Conservation (phyloP, 2,797 vertebrate species). For the Aulostomus chinensis region DNA sequence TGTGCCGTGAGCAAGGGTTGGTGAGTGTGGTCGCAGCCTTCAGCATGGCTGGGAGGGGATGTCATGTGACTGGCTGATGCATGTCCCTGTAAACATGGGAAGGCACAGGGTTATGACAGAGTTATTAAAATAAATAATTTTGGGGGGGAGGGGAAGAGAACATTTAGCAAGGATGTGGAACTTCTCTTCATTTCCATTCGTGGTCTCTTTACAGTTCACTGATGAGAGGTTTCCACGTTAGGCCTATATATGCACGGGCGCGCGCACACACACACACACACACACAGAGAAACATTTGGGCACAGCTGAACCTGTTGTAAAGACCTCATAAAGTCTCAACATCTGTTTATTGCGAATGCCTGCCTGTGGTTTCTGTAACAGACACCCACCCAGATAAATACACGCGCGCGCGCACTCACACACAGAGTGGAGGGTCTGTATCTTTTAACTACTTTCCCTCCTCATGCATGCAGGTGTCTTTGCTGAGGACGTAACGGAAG, state of each 20-base stretch:
- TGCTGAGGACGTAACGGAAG: too few relatives aligned
- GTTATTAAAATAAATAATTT: constrained; percentile 1
- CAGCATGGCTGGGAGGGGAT: too few relatives aligned
- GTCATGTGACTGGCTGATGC: too few relatives aligned
- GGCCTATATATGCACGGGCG: constrained; percentile 11
- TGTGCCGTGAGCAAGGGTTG: too few relatives aligned
- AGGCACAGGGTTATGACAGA: not conserved
- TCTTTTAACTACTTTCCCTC: constrained; percentile 24
- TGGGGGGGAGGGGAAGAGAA: too few relatives aligned
- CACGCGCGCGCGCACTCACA: constrained; percentile 18
- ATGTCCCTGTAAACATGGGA: too few relatives aligned
- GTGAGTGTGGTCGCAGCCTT: too few relatives aligned
- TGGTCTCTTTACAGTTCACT: constrained; percentile 23
- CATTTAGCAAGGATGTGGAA: constrained; percentile 5
- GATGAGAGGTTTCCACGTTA: constrained; percentile 57
- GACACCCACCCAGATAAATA: constrained; percentile 53
- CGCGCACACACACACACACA: constrained; percentile 22
- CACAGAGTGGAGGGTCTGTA: not conserved
- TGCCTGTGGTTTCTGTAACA: constrained; percentile 48
- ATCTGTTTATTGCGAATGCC: constrained; percentile 70
- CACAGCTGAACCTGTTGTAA: constrained; percentile 66
- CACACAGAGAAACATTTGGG: constrained; percentile 25
- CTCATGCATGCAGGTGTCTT: constrained; percentile 34
- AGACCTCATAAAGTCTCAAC: constrained; percentile 71
- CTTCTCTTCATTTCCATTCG: constrained; percentile 35